Base-by-base conservation (phyloP, 2,113 vertebrate genomes). In the Amblyornis subalaris region DNA sequence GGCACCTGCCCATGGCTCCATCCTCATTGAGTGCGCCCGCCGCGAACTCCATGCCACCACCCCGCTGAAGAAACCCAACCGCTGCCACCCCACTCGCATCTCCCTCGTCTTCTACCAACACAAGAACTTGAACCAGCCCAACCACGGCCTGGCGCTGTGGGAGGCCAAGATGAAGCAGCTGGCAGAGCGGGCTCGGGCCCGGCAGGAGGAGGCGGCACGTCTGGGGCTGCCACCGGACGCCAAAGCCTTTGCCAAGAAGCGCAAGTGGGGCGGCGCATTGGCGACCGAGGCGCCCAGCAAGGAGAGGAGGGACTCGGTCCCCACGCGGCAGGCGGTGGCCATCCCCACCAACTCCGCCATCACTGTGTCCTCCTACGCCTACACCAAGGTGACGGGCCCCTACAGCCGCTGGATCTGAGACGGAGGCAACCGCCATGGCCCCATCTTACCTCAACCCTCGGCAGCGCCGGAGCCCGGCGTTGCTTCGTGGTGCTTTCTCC, bases 61-160 rank as follows among this genome's bases (percentile, higher is more conserved):
- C 2, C 99, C 99, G 2, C 98, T 99, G 86, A 99, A 99, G 98
- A 99, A 97, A 71, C 99, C 99, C 38, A 98, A 99, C 96, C 99
- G 99, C 87, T 98, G 98, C 88, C 99, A 99, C 93, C 99, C 99
- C 38, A 98, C 99, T 20, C 99, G 99, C 95, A 99, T 99, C 98
- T 99, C 99, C 90, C 98, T 99, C 92, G 99, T 99, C 83, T 99
- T 99, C 97, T 99, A 99, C 98, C 99, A 99, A 98, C 99, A 99
- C 98, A 99, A 99, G 98, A 99, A 99, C 98, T 98, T 99, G 95
- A 99, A 99, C 97, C 99, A 99, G 97, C 99, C 99, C 94, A 98
- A 98, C 89, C 99, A 99, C 1, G 99, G 99, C 93, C 97, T 99
- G 97, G 99, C 98, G 65, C 97, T 99, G 50, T 99, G 99, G 99